Evolutionary conservation across 1,140 invertebrate genomes (phyloP).

Genomic region (Patella vulgata): DNA sequence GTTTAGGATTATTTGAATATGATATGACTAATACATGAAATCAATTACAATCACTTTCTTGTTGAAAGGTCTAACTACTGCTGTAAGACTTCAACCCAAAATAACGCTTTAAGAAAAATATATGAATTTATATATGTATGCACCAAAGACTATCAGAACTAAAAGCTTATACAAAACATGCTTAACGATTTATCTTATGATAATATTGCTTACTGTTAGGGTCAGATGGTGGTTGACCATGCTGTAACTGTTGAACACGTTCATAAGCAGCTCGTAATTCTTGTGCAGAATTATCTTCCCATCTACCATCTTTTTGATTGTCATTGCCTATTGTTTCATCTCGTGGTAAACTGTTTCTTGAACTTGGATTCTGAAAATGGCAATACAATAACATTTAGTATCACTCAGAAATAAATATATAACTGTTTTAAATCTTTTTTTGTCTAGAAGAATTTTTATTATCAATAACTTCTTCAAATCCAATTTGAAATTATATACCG

Average conservation of each 20-base stretch:
- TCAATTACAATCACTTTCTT: too few species aligned
- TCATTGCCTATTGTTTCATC: neutral
- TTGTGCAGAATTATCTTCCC: conserved; percentile 17
- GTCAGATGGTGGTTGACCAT: conserved; percentile 12
- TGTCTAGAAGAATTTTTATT: neutral
- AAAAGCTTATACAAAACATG: too few species aligned
- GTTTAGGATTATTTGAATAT: too few species aligned
- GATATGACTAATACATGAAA: too few species aligned
- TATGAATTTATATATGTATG: too few species aligned
- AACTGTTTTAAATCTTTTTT: neutral
- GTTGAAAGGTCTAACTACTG: too few species aligned
- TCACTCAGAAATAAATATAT: conserved; percentile 2
- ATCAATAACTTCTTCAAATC: too few species aligned
- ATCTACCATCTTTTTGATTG: neutral
- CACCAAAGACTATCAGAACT: too few species aligned
- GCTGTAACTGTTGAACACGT: conserved; percentile 23
- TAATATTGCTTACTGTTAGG: neutral
- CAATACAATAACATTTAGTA: conserved; percentile 10
- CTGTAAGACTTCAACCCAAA: too few species aligned
- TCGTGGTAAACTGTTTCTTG: neutral
- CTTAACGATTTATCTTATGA: conserved; percentile 1
- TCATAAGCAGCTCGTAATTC: conserved; percentile 29
- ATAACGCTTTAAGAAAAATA: too few species aligned
- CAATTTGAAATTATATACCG: too few species aligned
- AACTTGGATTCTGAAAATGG: neutral